Percentiles rank a stretch among this genome's conserved stretches.
phyloP scores from a whole-genome alignment of 2,797 vertebrate genomes.

The Sebastes itinus region DNA sequence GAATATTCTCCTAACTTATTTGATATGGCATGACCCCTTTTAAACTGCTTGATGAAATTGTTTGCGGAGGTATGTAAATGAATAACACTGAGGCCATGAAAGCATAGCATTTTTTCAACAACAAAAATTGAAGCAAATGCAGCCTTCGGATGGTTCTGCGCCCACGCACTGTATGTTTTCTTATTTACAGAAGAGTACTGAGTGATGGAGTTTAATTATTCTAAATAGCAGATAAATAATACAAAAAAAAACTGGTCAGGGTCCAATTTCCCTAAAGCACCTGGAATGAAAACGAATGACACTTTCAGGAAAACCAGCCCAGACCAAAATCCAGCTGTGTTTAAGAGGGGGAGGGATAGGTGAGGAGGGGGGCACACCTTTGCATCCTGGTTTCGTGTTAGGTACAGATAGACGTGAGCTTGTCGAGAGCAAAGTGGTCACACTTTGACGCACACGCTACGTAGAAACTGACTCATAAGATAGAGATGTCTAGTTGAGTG shows the following conservation, averaged over 20 bases:
- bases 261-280: slow-evolving; percentile 34
- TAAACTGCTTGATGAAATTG: slow-evolving; percentile 77
- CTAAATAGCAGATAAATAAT: slow-evolving; percentile 30
- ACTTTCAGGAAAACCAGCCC: slow-evolving; percentile 56
- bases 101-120: slow-evolving; percentile 37
- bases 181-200: slow-evolving; percentile 61
- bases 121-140: slow-evolving; percentile 42
- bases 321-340: slow-evolving; percentile 53
- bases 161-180: slow-evolving; percentile 64
- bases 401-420: not conserved
- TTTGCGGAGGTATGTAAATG: slow-evolving; percentile 75
- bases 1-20: slow-evolving; percentile 75
- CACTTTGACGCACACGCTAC: not conserved
- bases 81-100: slow-evolving; percentile 67
- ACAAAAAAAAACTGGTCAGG: slow-evolving; percentile 28
- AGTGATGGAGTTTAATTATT: slow-evolving; percentile 49
- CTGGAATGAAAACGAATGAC: slow-evolving; percentile 24
- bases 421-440: not conserved
- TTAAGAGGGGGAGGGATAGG: not conserved
- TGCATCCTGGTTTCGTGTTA: not conserved
- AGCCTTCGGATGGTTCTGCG: slow-evolving; percentile 47
- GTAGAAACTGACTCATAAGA: not conserved
- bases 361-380: not conserved
- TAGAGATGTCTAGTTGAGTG: slow-evolving; percentile 40
- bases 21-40: slow-evolving; percentile 79